Percentiles rank a stretch among this genome's conserved stretches.
These are phyloP conservation scores for Zygogramma bicolorata DNA, from an alignment of 2,888 invertebrate species.

Conservation along the genomic window DNA sequence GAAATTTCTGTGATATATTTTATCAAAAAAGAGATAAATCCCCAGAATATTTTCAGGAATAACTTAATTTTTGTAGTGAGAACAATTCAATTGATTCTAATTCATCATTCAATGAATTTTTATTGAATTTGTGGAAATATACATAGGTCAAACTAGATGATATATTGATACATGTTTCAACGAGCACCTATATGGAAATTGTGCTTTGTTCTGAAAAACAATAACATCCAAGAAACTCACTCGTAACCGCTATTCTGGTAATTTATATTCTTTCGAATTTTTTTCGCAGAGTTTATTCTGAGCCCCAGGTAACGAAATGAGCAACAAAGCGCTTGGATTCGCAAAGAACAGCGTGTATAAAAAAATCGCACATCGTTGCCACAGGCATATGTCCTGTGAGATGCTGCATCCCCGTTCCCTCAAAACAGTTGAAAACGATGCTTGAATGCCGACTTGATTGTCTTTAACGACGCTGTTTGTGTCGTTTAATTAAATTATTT, in stretches of 20 bases:
- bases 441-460: slow-evolving; percentile 47
- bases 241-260: too few relatives aligned
- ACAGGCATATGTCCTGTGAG: slow-evolving; percentile 1
- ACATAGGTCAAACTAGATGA: neutral
- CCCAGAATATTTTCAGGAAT: too few relatives aligned
- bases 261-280: neutral
- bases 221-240: too few relatives aligned
- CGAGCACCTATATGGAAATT: neutral
- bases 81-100: too few relatives aligned
- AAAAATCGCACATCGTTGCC: slow-evolving; percentile 13
- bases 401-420: neutral
- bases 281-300: neutral
- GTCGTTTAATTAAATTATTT: slow-evolving; percentile 57
- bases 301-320: slow-evolving; percentile 3
- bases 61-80: too few relatives aligned
- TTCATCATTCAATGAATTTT: too few relatives aligned
- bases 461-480: slow-evolving; percentile 57
- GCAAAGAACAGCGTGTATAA: slow-evolving; percentile 3
- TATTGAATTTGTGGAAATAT: too few relatives aligned
- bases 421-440: slow-evolving; percentile 7
- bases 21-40: too few relatives aligned
- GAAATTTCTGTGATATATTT: too few relatives aligned
- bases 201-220: too few relatives aligned
- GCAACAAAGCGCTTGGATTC: slow-evolving; percentile 11
- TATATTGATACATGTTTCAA: neutral